Evolutionary conservation across 1,140 invertebrate genomes (phyloP).

Genomic region (Anthonomus grandis): DNA sequence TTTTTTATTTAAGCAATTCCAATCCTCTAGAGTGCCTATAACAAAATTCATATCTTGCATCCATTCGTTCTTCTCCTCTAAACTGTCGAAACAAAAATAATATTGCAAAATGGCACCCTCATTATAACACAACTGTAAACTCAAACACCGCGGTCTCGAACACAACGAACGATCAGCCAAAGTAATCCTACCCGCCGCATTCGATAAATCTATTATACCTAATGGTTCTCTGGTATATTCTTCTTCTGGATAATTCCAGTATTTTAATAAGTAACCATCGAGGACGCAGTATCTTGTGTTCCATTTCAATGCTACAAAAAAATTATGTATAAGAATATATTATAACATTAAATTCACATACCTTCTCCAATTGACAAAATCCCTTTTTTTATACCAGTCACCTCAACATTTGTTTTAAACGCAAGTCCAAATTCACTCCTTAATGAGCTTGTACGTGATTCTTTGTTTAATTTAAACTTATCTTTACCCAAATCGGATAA

Average conservation of each 20-base stretch:
- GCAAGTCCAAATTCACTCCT: conserved; percentile 41
- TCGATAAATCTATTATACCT: conserved; percentile 43
- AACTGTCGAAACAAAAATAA: conserved; percentile 45
- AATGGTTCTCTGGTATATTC: conserved; percentile 39
- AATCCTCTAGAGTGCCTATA: conserved; percentile 24
- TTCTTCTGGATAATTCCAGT: conserved; percentile 51
- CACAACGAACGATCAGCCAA: conserved; percentile 43
- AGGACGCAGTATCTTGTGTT: conserved; percentile 50
- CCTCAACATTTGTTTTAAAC: conserved; percentile 36
- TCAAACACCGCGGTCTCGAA: conserved; percentile 46
- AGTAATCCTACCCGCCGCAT: conserved; percentile 38
- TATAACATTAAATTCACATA: too few relatives aligned
- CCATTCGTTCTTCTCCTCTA: conserved; percentile 47
- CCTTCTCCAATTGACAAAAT: conserved; percentile 47
- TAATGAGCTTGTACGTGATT: conserved; percentile 38
- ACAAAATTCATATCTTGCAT: conserved; percentile 47
- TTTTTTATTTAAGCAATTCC: conserved; percentile 15
- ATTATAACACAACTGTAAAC: conserved; percentile 36
- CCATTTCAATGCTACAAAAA: too few relatives aligned
- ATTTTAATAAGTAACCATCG: conserved; percentile 40
- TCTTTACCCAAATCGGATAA: conserved; percentile 29
- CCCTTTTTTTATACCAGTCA: conserved; percentile 40
- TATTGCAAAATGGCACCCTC: conserved; percentile 26
- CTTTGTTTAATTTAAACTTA: conserved; percentile 30
- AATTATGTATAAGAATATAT: too few relatives aligned